phyloP scores from a whole-genome alignment of 2,797 vertebrate species.

The Adelosebastes latens region DNA sequence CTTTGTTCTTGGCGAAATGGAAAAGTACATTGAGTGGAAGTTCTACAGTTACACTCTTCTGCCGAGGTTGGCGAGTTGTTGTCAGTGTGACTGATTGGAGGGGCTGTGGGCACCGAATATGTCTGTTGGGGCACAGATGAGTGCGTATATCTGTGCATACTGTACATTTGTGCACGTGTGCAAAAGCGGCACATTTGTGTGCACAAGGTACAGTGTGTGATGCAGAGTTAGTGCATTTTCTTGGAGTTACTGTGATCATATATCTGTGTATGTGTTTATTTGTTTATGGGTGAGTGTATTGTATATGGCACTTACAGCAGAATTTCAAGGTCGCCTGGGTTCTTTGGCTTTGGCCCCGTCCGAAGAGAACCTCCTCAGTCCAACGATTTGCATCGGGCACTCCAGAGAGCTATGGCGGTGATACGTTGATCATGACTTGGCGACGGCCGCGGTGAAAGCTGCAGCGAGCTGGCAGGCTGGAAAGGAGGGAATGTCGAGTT shows the following conservation, averaged over 20 bases:
- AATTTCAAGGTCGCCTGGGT: conserved; percentile 6
- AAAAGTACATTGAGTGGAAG: conserved; percentile 45
- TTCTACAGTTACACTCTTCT: conserved; percentile 68
- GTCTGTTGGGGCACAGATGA: conserved; percentile 19
- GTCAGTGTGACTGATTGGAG: conserved; percentile 40
- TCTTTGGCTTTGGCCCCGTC: conserved; percentile 23
- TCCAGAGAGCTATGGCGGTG: conserved; percentile 31
- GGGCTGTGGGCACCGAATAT: conserved; percentile 14
- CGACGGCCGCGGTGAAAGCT: conserved; percentile 8
- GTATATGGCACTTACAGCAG: conserved; percentile 12
- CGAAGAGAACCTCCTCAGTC: not conserved
- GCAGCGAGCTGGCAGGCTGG: conserved; percentile 6
- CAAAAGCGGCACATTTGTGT: not conserved
- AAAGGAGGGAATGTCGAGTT: conserved; percentile 21
- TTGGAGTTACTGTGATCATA: not conserved
- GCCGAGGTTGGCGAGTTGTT: conserved; percentile 52
- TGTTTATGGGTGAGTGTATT: conserved; percentile 22
- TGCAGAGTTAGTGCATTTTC: not conserved
- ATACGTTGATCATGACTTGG: conserved; percentile 57
- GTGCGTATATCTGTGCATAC: not conserved
- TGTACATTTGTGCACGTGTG: not conserved
- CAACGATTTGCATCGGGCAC: conserved; percentile 24
- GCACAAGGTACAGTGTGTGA: not conserved
- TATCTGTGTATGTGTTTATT: conserved; percentile 1
- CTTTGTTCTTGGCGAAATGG: conserved; percentile 65